phyloP scores from a whole-genome alignment of 2,797 vertebrate species.

The Potorous gilbertii region DNA sequence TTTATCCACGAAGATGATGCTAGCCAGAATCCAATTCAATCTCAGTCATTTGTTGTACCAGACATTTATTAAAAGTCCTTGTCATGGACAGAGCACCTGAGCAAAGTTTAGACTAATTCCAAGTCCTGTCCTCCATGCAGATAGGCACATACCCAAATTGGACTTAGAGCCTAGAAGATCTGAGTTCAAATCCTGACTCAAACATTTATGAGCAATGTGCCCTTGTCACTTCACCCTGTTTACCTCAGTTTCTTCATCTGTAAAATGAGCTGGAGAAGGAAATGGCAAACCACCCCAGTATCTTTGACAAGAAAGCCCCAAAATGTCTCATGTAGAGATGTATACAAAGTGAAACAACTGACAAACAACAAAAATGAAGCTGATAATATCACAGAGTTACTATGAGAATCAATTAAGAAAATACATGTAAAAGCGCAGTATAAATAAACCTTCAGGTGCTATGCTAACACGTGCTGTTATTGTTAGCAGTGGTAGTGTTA shows the following conservation, averaged over 20 bases:
- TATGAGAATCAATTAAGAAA: neutral
- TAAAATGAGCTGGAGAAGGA: neutral
- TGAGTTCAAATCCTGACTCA: neutral
- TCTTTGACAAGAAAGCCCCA: neutral
- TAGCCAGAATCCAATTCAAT: neutral
- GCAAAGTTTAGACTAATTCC: neutral
- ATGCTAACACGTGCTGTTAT: neutral
- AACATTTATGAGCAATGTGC: neutral
- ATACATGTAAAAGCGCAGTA: neutral
- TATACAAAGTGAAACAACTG: neutral
- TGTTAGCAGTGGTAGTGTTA: neutral
- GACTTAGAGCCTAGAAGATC: neutral
- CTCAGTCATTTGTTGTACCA: neutral
- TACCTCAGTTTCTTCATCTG: neutral
- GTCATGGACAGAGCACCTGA: neutral
- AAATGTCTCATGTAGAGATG: neutral
- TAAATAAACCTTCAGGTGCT: neutral
- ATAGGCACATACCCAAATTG: neutral
- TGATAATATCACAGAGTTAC: neutral
- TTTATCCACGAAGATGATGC: neutral
- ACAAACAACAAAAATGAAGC: neutral
- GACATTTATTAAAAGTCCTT: neutral
- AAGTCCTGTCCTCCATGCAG: neutral
- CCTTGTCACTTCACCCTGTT: neutral
- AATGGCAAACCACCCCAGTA: neutral